Base-by-base conservation (phyloP, 2,888 invertebrate genomes). In the Pardosa pseudoannulata region DNA sequence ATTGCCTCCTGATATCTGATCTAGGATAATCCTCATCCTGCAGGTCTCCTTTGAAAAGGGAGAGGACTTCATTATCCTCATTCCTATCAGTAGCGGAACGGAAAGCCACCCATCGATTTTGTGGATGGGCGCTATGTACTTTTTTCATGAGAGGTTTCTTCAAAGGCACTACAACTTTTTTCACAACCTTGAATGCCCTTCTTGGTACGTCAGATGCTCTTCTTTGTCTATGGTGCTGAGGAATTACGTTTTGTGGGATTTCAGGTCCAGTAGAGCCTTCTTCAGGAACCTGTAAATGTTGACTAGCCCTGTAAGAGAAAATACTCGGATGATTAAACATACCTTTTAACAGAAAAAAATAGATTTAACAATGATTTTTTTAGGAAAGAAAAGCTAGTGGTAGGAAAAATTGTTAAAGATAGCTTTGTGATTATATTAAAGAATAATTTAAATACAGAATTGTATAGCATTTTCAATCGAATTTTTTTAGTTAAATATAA, bases 61-160 rank as follows among this genome's bases (percentile, higher is more conserved):
- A 86, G 23, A 86, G 28, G 6, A 86, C 74, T 50, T 86, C 79
- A 11, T 76, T 31, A 16, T 79, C 85, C n/a, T 79, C 79, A 0
- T 72, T 39, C 32, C 46, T 41, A 3, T 19, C 32, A 3, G 74
- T 36, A 0, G 72, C 39, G 11, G 74, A 36, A 29, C 79, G 85
- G 36, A 86, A 86, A 7, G 85, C 68, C 11, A 86, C 74, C 85
- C 85, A 86, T 3, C 67, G 39, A 28, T 86, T 86, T 16, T 86
- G 85, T 0, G 79, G 79, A 6, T 83, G 71, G 23, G 46, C 27
- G 0, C 65, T 16, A 28, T 56, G 76, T 5, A 23, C 62, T 19
- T n/a, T 56, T 5, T 67, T 73, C 1, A 39, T 31, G n/a, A 79
- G 39, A 9, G 79, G 79, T 28, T 41, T 70, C 16, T 71, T 75